Conservation (phyloP, 92 coral and sea anemone genomes). For the Pocillopora grandis region DNA sequence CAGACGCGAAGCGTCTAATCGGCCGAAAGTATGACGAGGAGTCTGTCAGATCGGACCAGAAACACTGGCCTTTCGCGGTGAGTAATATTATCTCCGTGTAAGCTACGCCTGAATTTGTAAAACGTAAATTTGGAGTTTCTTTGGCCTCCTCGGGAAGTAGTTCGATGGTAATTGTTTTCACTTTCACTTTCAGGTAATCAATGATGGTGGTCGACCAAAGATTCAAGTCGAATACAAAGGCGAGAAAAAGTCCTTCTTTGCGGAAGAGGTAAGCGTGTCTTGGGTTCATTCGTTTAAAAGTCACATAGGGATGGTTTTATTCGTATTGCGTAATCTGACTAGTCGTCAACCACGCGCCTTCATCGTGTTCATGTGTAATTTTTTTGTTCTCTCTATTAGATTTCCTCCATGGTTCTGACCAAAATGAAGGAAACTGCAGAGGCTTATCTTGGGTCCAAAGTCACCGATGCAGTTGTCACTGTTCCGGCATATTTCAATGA, state of each 20-base stretch:
- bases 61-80: constrained; percentile 92
- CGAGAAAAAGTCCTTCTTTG: constrained; percentile 60
- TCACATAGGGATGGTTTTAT: not conserved
- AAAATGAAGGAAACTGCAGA: constrained; percentile 79
- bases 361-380: not conserved
- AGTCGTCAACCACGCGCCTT: not conserved
- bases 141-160: not conserved
- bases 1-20: constrained; percentile 90
- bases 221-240: constrained; percentile 68
- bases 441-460: constrained; percentile 73
- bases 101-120: too few species aligned
- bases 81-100: not conserved
- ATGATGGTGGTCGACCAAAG: constrained; percentile 68
- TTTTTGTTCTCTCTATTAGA: constrained; percentile 21
- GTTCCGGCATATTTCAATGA: constrained; percentile 83
- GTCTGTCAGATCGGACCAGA: constrained; percentile 80
- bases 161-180: too few species aligned
- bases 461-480: constrained; percentile 67
- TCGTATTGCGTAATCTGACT: not conserved
- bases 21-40: constrained; percentile 82
- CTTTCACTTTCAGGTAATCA: constrained; percentile 46
- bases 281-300: too few species aligned
- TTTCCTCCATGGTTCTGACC: constrained; percentile 73
- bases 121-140: not conserved
- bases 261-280: constrained; percentile 64